Conservation (phyloP, 2,888 invertebrate species). For the Cerastis rubricosa region DNA sequence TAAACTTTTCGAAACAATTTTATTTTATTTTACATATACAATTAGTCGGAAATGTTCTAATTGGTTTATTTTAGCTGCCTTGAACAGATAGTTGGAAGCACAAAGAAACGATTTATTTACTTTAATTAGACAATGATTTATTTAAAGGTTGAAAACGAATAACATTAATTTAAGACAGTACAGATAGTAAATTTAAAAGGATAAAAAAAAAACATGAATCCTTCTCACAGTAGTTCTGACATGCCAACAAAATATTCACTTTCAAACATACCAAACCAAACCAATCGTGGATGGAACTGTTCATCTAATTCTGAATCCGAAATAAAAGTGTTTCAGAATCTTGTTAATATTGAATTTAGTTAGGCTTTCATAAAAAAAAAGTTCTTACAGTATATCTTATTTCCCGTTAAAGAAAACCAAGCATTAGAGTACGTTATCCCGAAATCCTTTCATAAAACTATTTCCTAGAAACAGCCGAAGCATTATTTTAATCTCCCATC, state of each 20-base stretch:
- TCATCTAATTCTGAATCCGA: not conserved
- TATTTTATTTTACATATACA: too few relatives aligned
- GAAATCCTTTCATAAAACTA: slow-evolving; percentile 1
- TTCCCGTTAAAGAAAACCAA: not conserved
- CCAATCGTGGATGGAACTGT: not conserved
- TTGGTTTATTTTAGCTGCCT: not conserved
- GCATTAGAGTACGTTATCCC: not conserved
- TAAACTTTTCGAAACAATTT: not conserved
- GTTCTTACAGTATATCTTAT: not conserved
- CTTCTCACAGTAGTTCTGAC: not conserved
- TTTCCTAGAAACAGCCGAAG: slow-evolving; percentile 6
- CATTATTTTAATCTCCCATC: slow-evolving; percentile 38
- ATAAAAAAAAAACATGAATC: too few relatives aligned
- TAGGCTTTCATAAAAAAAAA: not conserved
- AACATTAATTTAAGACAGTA: not conserved
- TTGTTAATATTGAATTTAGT: not conserved
- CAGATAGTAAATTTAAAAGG: too few relatives aligned
- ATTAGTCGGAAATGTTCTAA: not conserved
- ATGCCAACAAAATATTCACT: not conserved
- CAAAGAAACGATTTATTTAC: not conserved
- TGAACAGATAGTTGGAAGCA: not conserved
- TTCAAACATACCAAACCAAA: not conserved
- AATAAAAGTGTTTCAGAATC: not conserved
- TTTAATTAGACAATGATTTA: too few relatives aligned
- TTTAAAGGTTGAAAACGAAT: not conserved